These are phyloP conservation scores for Allophyes oxyacanthae DNA, from an alignment of 2,888 invertebrate species.

Conservation along the genomic window DNA sequence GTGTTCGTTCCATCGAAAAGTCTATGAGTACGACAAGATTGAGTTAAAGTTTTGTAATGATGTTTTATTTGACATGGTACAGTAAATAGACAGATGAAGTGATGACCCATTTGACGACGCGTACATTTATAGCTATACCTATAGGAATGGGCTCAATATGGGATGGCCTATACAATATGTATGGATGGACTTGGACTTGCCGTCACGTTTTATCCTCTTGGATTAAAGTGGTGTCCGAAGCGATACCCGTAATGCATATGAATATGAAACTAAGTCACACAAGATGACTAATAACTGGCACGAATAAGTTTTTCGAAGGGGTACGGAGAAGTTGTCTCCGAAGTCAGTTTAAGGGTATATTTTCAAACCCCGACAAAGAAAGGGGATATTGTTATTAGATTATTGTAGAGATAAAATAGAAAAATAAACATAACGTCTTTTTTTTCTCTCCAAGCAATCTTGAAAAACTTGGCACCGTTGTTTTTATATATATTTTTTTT, in stretches of 20 bases:
- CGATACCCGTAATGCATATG: conserved; percentile 60
- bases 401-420: no score
- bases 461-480: no score
- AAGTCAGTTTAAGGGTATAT: no score
- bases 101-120: conserved; percentile 24
- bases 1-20: conserved; percentile 76
- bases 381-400: no score
- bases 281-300: no score
- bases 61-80: conserved; percentile 58
- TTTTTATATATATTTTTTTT: no score
- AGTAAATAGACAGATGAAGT: conserved; percentile 43
- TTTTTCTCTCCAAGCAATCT: no score
- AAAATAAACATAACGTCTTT: no score
- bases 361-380: no score
- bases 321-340: no score
- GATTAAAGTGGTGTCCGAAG: conserved; percentile 43
- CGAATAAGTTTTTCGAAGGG: no score
- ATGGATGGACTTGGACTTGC: conserved; percentile 20
- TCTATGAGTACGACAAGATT: conserved; percentile 53
- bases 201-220: conserved; percentile 39
- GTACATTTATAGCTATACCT: neutral
- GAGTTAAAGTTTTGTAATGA: conserved; percentile 66
- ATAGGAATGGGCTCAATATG: conserved; percentile 1
- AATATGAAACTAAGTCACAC: conserved; percentile 38
- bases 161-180: conserved; percentile 9